phyloP scores from a whole-genome alignment of 2,888 invertebrate genomes.

The Agrotis ipsilon region DNA sequence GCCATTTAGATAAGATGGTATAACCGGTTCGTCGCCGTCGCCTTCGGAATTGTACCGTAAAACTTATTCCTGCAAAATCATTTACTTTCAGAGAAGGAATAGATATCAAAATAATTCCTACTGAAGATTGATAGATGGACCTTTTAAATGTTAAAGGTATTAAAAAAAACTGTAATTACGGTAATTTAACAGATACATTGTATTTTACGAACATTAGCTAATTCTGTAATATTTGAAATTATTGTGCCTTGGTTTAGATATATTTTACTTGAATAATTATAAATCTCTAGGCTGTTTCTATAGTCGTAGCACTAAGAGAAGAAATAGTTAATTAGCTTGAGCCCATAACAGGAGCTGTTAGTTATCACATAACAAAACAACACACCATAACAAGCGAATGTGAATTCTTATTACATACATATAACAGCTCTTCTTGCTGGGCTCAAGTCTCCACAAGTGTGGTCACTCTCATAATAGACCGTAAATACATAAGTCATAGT shows the following conservation, averaged over 20 bases:
- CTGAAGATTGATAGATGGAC: slow-evolving; percentile 70
- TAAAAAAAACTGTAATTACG: slow-evolving; percentile 24
- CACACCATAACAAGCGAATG: no score
- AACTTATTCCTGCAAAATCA: slow-evolving; percentile 36
- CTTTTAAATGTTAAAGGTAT: slow-evolving; percentile 46
- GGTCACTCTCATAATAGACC: no score
- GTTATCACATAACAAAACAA: no score
- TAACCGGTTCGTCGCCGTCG: neutral
- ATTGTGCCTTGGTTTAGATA: slow-evolving; percentile 12
- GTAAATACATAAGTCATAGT: no score
- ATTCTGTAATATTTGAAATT: neutral
- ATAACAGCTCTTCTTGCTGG: no score
- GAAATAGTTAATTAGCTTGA: neutral
- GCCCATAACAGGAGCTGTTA: neutral
- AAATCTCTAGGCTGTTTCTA: no score
- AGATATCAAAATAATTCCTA: slow-evolving; percentile 81
- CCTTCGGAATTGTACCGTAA: neutral
- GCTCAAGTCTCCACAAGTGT: no score
- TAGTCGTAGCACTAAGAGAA: no score
- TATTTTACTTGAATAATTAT: slow-evolving; percentile 13
- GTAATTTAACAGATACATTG: slow-evolving; percentile 10
- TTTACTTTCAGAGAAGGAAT: slow-evolving; percentile 85
- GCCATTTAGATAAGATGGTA: neutral
- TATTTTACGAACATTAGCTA: slow-evolving; percentile 3
- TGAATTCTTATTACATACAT: no score